Percentiles rank a stretch among this genome's conserved stretches.
Conservation (phyloP, 2,113 vertebrate species). For the Sinocyclocheilus anophthalmus region DNA sequence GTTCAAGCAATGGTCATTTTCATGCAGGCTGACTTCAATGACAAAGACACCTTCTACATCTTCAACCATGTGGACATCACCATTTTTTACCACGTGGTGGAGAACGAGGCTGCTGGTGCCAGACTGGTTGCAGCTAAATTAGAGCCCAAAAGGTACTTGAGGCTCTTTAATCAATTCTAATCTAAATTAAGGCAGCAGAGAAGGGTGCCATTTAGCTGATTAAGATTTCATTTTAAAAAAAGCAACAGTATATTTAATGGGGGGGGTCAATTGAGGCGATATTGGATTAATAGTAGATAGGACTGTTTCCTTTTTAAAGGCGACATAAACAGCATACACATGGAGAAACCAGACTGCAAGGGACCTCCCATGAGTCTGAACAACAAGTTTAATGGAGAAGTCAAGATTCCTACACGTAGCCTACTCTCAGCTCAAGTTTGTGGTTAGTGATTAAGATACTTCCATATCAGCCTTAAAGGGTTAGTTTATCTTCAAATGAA, state of each 20-base stretch:
- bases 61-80: constrained; percentile 96
- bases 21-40: constrained; percentile 85
- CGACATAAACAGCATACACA: too few relatives aligned
- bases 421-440: constrained; percentile 82
- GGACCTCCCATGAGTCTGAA: constrained; percentile 87
- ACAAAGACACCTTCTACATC: constrained; percentile 90
- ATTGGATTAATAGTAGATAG: neutral
- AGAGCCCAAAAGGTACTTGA: constrained; percentile 88
- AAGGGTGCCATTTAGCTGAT: neutral
- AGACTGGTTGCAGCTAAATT: constrained; percentile 93
- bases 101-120: constrained; percentile 81
- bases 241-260: neutral
- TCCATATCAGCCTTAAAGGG: neutral
- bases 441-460: constrained; percentile 70
- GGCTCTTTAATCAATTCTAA: neutral
- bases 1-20: neutral
- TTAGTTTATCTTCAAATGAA: neutral
- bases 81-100: constrained; percentile 87
- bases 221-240: neutral
- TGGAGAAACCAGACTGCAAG: constrained; percentile 82
- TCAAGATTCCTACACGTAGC: constrained; percentile 90
- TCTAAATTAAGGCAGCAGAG: neutral
- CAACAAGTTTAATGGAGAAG: constrained; percentile 77
- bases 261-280: neutral
- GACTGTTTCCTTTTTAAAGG: constrained; percentile 64